Base-by-base conservation (phyloP, 2,113 vertebrate genomes). In the Columbina picui region DNA sequence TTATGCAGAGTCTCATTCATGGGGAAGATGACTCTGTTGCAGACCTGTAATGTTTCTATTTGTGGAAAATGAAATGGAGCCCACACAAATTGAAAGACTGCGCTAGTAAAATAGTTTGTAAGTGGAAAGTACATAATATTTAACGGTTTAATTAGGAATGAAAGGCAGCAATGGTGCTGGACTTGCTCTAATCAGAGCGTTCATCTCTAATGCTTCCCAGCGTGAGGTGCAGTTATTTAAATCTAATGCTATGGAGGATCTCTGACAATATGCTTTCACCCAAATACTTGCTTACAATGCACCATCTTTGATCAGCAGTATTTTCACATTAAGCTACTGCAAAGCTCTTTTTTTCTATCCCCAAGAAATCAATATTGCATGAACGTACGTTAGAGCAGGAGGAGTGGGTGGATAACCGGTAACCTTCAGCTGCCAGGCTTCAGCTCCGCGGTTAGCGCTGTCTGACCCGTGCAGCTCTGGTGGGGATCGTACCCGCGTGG, bases 101-200 rank as follows among this genome's bases (percentile, higher is more conserved):
- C 53, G 49, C 34, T 57, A 41, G 89, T 59, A 63, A 83, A 87
- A 64, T 25, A 88, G 68, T 73, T 73, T 87, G 27, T 68, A 59
- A 94, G 83, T 67, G 87, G 64, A 84, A 93, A 69, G 68, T 81
- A 9, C 81, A 8, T 56, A 65, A 78, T 83, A 69, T 81, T 94
- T 93, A 94, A 76, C 83, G 87, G 70, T 78, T 96, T 96, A 96
- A 93, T 95, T 86, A 94, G 93, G 61, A 96, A 43, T 60, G 36
- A 94, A 90, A 93, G 94, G 69, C 91, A 97, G 70, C 52, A 73
- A 23, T 74, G 75, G 53, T 27, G 47, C 55, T 74, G 88, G 68
- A 27, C 53, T 86, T 86, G 39, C 93, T 96, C 38, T 80, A 94
- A 90, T 96, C 84, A 78, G 71, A 50, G 52, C 89, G 94, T 93